Evolutionary conservation across 1,140 invertebrate species (phyloP).

Genomic region (Zaprionus inermis): DNA sequence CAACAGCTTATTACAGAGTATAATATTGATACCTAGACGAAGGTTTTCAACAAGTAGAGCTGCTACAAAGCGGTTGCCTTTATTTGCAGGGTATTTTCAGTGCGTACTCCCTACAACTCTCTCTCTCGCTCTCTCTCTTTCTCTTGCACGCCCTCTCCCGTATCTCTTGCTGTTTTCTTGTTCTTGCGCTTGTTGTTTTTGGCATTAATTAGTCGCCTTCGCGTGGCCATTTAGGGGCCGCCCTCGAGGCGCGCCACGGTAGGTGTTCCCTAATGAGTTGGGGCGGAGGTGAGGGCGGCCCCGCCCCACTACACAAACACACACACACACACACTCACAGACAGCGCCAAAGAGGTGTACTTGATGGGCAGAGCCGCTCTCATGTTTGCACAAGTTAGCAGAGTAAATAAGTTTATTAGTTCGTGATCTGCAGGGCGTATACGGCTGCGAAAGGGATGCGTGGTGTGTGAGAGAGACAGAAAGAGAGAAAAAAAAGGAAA

Average conservation of each 20-base stretch:
- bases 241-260: constrained; percentile 33
- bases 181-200: constrained; percentile 33
- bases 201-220: constrained; percentile 77
- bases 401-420: constrained; percentile 79
- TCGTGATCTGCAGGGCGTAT: constrained; percentile 45
- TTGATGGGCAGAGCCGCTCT: constrained; percentile 61
- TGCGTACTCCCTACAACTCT: background rate
- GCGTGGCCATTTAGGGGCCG: constrained; percentile 61
- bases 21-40: background rate
- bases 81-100: background rate
- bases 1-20: background rate
- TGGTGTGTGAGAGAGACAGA: background rate
- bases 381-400: constrained; percentile 70
- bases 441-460: background rate
- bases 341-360: constrained; percentile 56
- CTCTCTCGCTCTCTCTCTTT: background rate
- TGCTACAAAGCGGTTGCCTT: no score
- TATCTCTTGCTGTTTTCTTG: constrained; percentile 33
- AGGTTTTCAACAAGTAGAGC: no score
- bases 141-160: background rate
- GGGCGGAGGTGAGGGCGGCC: constrained; percentile 58
- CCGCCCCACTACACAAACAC: constrained; percentile 33
- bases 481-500: background rate
- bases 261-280: constrained; percentile 78
- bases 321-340: background rate